Base-by-base conservation (phyloP, 2,888 invertebrate species). In the Odontocerum albicorne region DNA sequence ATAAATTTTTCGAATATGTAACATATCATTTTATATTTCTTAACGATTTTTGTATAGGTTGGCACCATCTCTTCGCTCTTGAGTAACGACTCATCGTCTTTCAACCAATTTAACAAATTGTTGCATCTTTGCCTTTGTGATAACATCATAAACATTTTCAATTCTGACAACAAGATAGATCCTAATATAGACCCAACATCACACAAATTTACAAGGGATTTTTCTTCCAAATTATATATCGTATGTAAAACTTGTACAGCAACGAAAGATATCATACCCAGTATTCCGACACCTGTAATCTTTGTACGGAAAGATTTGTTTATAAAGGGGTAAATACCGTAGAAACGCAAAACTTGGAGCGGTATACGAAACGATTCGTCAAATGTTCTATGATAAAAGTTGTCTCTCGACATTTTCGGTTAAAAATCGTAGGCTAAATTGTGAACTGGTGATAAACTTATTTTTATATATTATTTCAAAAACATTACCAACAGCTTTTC, bases 311-410 rank as follows among this genome's bases (percentile, higher is more conserved):
- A 17, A 13, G 43, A 33, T 12, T 43, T 32, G 15, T 21, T 7
- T 15, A 50, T 12, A 27, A 50, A 43, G 2, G 50, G 50, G 12
- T 42, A 50, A 8, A 50, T 32, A 2, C 50, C 50, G 7, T 42
- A 4, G 4, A 17, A 19, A 20, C 20, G n/a, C 3, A 50, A 12
- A 4, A 21, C 33, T 21, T 15, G 33, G 6, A 27, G 42, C 4
- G 42, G 21, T 15, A 36, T 22, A n/a, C 15, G 33, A 8, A 15
- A n/a, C 15, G 36, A 32, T 21, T 33, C 17, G 33, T 42, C 35
- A 22, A 36, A 50, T 16, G 33, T 20, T 21, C 35, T 22, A 10
- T 13, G 19, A 21, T 42, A 33, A 4, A 17, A 31, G 6, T 31
- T 43, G 8, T 13, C 19, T 43, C 16, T 15, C 27, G 43, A 31